These are phyloP conservation scores for Melitaea cinxia DNA, from an alignment of 1,140 invertebrate genomes.

Conservation along the genomic window DNA sequence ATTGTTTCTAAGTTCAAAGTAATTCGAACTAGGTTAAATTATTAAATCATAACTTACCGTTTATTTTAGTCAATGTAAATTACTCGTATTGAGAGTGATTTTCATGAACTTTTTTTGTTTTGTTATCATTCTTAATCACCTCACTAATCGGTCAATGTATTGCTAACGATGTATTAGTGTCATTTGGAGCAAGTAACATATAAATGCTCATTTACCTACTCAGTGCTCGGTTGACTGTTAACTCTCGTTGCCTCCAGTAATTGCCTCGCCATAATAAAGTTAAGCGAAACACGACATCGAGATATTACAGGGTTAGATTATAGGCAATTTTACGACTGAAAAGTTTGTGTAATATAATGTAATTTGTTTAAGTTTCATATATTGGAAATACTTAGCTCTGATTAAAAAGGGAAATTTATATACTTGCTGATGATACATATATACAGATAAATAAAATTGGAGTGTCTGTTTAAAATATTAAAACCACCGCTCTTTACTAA, in stretches of 20 bases:
- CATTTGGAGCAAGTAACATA: slow-evolving; percentile 13
- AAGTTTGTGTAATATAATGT: slow-evolving; percentile 12
- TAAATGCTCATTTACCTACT: slow-evolving; percentile 22
- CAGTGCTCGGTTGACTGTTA: slow-evolving; percentile 46
- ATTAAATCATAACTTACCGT: no score
- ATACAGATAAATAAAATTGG: no score
- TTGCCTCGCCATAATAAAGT: slow-evolving; percentile 55
- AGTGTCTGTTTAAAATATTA: no score
- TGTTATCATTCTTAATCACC: not conserved
- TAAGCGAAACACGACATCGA: slow-evolving; percentile 38
- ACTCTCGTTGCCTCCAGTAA: slow-evolving; percentile 46
- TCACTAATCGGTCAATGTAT: not conserved
- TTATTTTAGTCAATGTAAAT: no score
- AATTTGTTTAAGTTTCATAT: slow-evolving; percentile 21
- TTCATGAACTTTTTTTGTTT: no score
- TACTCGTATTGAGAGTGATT: no score
- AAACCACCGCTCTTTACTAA: no score
- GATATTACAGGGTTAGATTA: slow-evolving; percentile 28
- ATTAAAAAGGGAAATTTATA: not conserved
- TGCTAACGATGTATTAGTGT: not conserved
- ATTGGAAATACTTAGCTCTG: not conserved
- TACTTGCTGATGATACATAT: no score
- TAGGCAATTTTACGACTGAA: slow-evolving; percentile 17
- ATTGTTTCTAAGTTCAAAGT: no score
- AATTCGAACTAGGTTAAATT: no score